A percentile compares a stretch with the other conserved stretches of the same genome.
Conservation (phyloP, 2,888 invertebrate species). For the Cybosia mesomella region DNA sequence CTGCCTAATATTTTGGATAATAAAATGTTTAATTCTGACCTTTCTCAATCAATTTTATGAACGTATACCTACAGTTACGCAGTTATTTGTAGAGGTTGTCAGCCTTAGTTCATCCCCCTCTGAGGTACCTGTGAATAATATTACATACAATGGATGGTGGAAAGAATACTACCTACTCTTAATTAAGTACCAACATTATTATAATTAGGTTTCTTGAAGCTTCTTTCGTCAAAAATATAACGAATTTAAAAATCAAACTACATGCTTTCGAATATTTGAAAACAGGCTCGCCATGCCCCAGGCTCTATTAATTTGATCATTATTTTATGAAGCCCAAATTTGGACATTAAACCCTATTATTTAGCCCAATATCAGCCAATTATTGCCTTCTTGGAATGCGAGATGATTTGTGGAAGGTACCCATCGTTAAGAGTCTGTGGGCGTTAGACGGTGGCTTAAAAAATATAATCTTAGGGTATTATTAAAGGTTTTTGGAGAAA, state of each 20-base stretch:
- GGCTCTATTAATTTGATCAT: slow-evolving; percentile 70
- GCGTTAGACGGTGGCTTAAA: slow-evolving; percentile 47
- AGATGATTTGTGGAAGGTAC: slow-evolving; percentile 48
- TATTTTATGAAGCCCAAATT: slow-evolving; percentile 82
- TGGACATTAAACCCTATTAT: slow-evolving; percentile 74
- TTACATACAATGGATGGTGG: no score
- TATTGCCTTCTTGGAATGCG: slow-evolving; percentile 54
- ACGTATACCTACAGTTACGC: no score
- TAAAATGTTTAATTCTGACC: no score
- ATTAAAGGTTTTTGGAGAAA: slow-evolving; percentile 19
- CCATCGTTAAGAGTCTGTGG: slow-evolving; percentile 19
- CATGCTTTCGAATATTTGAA: slow-evolving; percentile 49
- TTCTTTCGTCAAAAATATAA: not conserved
- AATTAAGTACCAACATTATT: no score
- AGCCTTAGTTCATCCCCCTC: no score
- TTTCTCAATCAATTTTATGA: no score
- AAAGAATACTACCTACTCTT: no score
- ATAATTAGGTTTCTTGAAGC: no score
- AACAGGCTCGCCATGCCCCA: slow-evolving; percentile 50
- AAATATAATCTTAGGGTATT: slow-evolving; percentile 14
- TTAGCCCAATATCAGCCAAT: slow-evolving; percentile 72
- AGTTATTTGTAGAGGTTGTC: no score
- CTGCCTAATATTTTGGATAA: no score
- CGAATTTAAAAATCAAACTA: slow-evolving; percentile 27
- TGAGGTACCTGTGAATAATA: no score